Base-by-base conservation (phyloP, 1,140 invertebrate genomes). In the Andricus grossulariae region DNA sequence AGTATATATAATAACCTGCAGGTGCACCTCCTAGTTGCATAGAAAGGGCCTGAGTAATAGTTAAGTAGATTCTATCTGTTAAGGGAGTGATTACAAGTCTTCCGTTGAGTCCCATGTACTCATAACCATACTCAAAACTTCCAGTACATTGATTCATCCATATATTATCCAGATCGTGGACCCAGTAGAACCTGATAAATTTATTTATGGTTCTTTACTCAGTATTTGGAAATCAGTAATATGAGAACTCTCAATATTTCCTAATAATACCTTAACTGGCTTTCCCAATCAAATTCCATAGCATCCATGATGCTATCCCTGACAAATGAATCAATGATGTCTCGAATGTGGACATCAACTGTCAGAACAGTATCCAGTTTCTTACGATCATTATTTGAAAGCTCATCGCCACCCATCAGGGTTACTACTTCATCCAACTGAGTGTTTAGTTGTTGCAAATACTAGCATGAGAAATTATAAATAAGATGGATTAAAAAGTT, bases 51-150 rank as follows among this genome's bases (percentile, higher is more conserved):
- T 98, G 97, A 0, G 97, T 98, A 13, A 98, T 95, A 0, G 97
- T 98, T 8, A 98, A 92, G 88, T 98, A 98, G 82, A 98, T 97
- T 77, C 97, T 93, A 89, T 98, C 97, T 2, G 97, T 98, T 4
- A 98, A 90, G 6, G 97, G 97, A 1, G 97, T 98, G 18, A 98
- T 96, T 2, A 98, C 97, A 55, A 98, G 91, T 76, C 97, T 93
- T 2, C 96, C 97, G 90, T 97, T 98, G 1, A 98, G 91, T 0
- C 97, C 97, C 97, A 98, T 98, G 85, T 98, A 98, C 87, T 98
- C 97, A 85, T 98, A 98, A 16, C 97, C 97, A 86, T 98, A 98
- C 75, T 97, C 95, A 87, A 98, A 98, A 32, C 92, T 88, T 50
- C 96, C 97, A 0, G 96, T 96, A 87, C 97, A 98, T 85, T 98